Evolutionary conservation across 2,888 invertebrate species (phyloP), one percentile per base, ranked within the genome.

Genomic region (Bursaphelenchus okinawaensis): DNA sequence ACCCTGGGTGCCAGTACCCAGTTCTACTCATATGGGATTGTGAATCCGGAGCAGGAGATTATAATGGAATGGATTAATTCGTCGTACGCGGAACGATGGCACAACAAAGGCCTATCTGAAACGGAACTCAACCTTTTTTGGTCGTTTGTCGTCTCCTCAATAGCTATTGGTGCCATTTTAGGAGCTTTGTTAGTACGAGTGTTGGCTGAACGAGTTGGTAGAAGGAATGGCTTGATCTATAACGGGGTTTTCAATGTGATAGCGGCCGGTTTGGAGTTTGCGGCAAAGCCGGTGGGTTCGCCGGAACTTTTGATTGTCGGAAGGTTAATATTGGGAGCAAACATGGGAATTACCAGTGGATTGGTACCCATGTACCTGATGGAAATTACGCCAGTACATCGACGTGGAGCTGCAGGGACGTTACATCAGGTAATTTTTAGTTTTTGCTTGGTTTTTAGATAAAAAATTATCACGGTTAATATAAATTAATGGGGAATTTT

Each of bases 251-350:
- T 79, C 28, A 82, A 83, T 61, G 77, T 85, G 16, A 7, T 80
- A 0, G 84, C 82, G 0, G 83, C 83, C 9, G 66, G 80, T 4
- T 71, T 85, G 60, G 84, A 84, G 79, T 80, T 81, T 31, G 68
- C 82, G 55, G 82, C 84, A 55, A 81, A 83, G 66, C 66, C 70
- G 9, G 80, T 82, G 7, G 69, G 52, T 9, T 80, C 84, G 0
- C 85, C 83, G 26, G 85, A 85, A 69, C 78, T 85, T 76, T 74
- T 85, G 29, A 84, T 85, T 19, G 63, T 83, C n/a, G 85, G 85
- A 3, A 74, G 85, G 0, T 71, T 81, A 22, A 69, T 85, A 0
- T 72, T 79, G 57, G 82, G 84, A n/a, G 84, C 75, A 4, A 76
- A 78, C 69, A 68, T 80, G 84, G 85, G 85, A 22, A 72, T 85